These are phyloP conservation scores for Meghimatium bilineatum DNA, from an alignment of 2,888 invertebrate species.

Conservation along the genomic window DNA sequence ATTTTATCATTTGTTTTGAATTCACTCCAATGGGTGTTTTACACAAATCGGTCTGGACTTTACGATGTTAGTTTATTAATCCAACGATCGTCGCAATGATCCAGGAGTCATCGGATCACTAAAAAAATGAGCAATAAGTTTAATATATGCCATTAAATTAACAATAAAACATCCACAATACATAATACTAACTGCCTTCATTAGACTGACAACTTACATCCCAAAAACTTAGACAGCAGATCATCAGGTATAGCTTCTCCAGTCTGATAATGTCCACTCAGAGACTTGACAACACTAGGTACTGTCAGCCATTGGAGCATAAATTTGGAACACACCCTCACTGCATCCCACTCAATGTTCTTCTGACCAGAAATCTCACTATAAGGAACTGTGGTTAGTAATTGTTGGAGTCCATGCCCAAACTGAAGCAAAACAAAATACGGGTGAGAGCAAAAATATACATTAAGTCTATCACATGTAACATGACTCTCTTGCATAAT, in stretches of 20 bases:
- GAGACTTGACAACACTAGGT: conserved; percentile 80
- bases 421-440: conserved; percentile 80
- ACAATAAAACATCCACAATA: too few relatives aligned
- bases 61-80: too few relatives aligned
- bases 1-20: too few relatives aligned
- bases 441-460: neutral
- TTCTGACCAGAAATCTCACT: conserved; percentile 90
- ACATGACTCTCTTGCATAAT: too few relatives aligned
- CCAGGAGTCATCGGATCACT: too few relatives aligned
- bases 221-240: conserved; percentile 81
- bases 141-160: too few relatives aligned
- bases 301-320: conserved; percentile 88
- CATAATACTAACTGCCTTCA: too few relatives aligned
- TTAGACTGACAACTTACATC: conserved; percentile 71
- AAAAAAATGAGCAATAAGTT: too few relatives aligned
- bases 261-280: conserved; percentile 87
- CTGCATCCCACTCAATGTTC: conserved; percentile 95
- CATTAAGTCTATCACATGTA: neutral
- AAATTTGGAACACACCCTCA: conserved; percentile 88
- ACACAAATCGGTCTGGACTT: too few relatives aligned
- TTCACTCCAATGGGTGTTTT: too few relatives aligned
- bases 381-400: conserved; percentile 88
- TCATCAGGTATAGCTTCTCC: conserved; percentile 85
- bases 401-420: conserved; percentile 90
- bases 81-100: too few relatives aligned